phyloP scores from a whole-genome alignment of 2,888 invertebrate genomes.

The Capitulum mitella region DNA sequence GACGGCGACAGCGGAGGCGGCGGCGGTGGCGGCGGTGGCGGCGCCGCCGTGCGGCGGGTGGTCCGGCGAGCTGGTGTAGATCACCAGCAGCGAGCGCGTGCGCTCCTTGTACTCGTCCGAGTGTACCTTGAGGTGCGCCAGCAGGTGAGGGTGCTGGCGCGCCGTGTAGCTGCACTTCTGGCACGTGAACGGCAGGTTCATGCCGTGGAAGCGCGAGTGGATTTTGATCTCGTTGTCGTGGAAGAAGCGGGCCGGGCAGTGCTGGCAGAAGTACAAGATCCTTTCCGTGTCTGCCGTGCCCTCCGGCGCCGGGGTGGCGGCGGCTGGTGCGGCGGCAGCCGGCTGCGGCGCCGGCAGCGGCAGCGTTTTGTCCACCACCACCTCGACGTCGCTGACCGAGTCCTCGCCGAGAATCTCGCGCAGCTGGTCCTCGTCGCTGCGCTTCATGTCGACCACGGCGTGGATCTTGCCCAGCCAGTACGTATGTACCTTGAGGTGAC shows the following conservation, averaged over 20 bases:
- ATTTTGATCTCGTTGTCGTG: slow-evolving; percentile 63
- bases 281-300: slow-evolving; percentile 32
- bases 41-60: slow-evolving; percentile 57
- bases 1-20: not conserved
- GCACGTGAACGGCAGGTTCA: slow-evolving; percentile 59
- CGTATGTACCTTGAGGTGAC: slow-evolving; percentile 60
- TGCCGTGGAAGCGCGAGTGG: slow-evolving; percentile 63
- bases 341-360: slow-evolving; percentile 15
- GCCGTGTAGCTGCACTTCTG: slow-evolving; percentile 70
- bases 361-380: slow-evolving; percentile 22
- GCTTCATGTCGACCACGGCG: slow-evolving; percentile 58
- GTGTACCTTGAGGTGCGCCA: slow-evolving; percentile 64
- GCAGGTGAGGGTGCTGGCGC: slow-evolving; percentile 59
- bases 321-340: not conserved
- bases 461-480: slow-evolving; percentile 63
- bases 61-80: slow-evolving; percentile 57
- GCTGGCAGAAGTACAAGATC: slow-evolving; percentile 60
- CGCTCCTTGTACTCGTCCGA: slow-evolving; percentile 61
- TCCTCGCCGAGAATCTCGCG: slow-evolving; percentile 40
- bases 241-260: slow-evolving; percentile 76
- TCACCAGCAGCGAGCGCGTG: slow-evolving; percentile 45
- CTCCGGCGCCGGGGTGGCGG: slow-evolving; percentile 10
- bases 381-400: not conserved
- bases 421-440: slow-evolving; percentile 61
- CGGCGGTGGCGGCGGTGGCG: slow-evolving; percentile 30